These are phyloP conservation scores for Indicator indicator DNA, from an alignment of 2,113 vertebrate species.

Conservation along the genomic window DNA sequence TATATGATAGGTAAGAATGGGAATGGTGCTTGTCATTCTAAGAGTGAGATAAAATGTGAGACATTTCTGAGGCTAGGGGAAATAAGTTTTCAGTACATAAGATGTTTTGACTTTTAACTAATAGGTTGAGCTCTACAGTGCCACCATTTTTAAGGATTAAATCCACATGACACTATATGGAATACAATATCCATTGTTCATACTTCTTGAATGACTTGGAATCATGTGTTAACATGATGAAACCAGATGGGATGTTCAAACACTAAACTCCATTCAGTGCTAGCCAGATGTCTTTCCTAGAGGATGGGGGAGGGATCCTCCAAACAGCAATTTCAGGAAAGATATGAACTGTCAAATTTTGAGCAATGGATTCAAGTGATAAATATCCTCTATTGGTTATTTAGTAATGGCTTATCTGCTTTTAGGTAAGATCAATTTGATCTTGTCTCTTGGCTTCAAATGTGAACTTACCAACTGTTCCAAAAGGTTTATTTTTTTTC, in stretches of 20 bases:
- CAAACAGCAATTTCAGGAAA: neutral
- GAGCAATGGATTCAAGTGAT: neutral
- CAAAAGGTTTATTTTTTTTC: neutral
- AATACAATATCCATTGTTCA: slow-evolving; percentile 65
- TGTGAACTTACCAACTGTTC: neutral
- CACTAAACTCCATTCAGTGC: slow-evolving; percentile 39
- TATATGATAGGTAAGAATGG: neutral
- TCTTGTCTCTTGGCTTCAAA: neutral
- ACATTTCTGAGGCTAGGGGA: neutral
- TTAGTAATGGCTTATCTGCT: neutral
- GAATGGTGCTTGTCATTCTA: neutral
- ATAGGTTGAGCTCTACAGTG: slow-evolving; percentile 11
- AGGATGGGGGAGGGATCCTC: slow-evolving; percentile 8
- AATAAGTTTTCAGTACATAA: neutral
- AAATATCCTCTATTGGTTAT: neutral
- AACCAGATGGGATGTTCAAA: slow-evolving; percentile 66
- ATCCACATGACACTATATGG: slow-evolving; percentile 33
- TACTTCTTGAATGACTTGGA: slow-evolving; percentile 58
- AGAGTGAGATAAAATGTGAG: neutral
- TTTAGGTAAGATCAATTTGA: neutral
- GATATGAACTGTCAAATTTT: neutral
- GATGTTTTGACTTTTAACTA: slow-evolving; percentile 10
- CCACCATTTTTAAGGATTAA: slow-evolving; percentile 63
- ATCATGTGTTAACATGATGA: slow-evolving; percentile 59
- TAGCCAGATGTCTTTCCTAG: slow-evolving; percentile 55